Conservation (phyloP, 2,888 invertebrate genomes). For the Pinctada fucata region DNA sequence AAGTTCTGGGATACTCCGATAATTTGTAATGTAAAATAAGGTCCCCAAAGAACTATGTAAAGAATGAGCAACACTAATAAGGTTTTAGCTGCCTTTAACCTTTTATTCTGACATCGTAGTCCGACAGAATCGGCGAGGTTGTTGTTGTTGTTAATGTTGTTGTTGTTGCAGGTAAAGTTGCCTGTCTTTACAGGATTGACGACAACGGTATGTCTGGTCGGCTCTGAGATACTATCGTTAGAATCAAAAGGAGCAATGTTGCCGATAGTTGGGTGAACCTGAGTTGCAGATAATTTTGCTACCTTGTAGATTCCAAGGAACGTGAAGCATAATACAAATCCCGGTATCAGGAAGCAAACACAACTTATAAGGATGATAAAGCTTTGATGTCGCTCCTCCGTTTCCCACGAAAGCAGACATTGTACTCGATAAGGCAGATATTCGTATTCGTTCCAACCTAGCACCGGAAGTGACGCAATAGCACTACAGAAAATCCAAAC, state of each 20-base stretch:
- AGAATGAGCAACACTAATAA: constrained; percentile 17
- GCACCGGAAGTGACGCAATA: constrained; percentile 24
- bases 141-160: not conserved
- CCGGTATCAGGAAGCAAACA: constrained; percentile 15
- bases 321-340: constrained; percentile 14
- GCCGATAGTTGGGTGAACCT: constrained; percentile 25
- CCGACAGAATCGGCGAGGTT: not conserved
- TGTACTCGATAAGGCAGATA: not conserved
- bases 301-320: constrained; percentile 29
- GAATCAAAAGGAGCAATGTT: not conserved
- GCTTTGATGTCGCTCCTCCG: not conserved
- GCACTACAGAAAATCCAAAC: constrained; percentile 23
- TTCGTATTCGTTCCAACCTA: constrained; percentile 28
- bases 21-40: constrained; percentile 31
- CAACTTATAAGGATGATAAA: constrained; percentile 4
- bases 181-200: not conserved
- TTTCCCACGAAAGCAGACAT: constrained; percentile 22
- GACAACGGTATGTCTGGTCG: not conserved
- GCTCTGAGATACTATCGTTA: not conserved
- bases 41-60: constrained; percentile 37
- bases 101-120: not conserved
- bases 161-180: too few species aligned
- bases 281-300: constrained; percentile 24
- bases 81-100: constrained; percentile 38
- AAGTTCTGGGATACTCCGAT: not conserved